phyloP scores from a whole-genome alignment of 23 tunicate genomes.

The Halocynthia aurantium region DNA sequence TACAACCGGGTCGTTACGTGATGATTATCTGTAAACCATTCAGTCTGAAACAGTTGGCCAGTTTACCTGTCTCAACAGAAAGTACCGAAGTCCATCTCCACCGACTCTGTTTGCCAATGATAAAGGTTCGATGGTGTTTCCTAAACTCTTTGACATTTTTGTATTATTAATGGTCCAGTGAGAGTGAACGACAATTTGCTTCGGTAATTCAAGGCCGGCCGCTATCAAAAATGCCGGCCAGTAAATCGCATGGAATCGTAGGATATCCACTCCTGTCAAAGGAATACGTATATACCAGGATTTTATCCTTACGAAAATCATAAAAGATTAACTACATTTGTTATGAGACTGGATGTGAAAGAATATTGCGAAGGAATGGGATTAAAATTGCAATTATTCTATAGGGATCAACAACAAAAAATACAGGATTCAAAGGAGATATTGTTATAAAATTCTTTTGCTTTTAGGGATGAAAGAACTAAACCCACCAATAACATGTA shows the following conservation, averaged over 20 bases:
- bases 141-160: conserved; percentile 92
- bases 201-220: conserved; percentile 73
- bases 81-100: conserved; percentile 42
- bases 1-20: no score
- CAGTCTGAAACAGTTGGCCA: no score
- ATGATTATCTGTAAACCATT: no score
- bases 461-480: not conserved
- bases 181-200: conserved; percentile 56
- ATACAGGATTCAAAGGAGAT: not conserved
- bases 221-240: conserved; percentile 98
- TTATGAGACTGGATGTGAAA: no score
- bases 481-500: conserved; percentile 55
- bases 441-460: not conserved
- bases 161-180: conserved; percentile 67
- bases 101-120: conserved; percentile 24
- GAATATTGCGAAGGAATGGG: no score
- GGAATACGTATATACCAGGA: not conserved
- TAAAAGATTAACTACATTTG: no score
- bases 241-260: conserved; percentile 81
- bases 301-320: no score
- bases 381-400: not conserved
- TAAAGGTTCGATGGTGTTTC: conserved; percentile 79
- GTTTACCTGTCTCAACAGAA: conserved; percentile 26
- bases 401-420: not conserved
- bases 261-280: conserved; percentile 45